Evolutionary conservation across 2,888 invertebrate species (phyloP), one percentile per base, ranked within the genome.

Genomic region (Sesamia inferens): DNA sequence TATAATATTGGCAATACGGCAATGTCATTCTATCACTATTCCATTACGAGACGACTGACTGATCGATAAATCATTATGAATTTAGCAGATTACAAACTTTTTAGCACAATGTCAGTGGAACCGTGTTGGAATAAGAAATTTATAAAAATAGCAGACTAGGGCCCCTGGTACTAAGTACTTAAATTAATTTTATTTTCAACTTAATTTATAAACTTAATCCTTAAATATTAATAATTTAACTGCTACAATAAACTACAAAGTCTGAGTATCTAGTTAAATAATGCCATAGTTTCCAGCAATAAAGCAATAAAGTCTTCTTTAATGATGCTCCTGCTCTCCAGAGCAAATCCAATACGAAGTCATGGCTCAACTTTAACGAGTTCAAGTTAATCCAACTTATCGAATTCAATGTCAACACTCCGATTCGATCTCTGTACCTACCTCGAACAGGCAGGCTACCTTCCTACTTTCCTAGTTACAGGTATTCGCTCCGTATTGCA

Each of bases 381-480:
- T 80, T 87, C 81, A 78, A 87, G 85, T 90, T 87, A 82, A 87
- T 88, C 78, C 83, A 88, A 89, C 84, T 88, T 86, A 82, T 84
- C 80, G 71, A 86, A 87, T 82, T 87, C 81, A 82, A 74, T 83
- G 83, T 80, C 82, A 84, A 87, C 76, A 87, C 83, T 85, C 78
- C 75, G 78, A 87, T 82, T 84, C 75, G 74, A 82, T 76, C 79
- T 77, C 80, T 78, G 61, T 76, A 71, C 72, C 70, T 77, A 78
- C 68, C 47, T 79, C 59, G 57, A 79, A 85, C 79, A 78, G 22
- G 31, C 44, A 8, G 39, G 31, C 74, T 79, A 76, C 5, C 13
- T 31, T 39, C 76, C 78, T 79, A 77, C 7, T 14, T 24, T 10
- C 75, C 79, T 77, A 83, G 70, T 71, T 67, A 74, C 51, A 72